phyloP scores from a whole-genome alignment of 2,797 vertebrate species.

The Pempheris klunzingeri region DNA sequence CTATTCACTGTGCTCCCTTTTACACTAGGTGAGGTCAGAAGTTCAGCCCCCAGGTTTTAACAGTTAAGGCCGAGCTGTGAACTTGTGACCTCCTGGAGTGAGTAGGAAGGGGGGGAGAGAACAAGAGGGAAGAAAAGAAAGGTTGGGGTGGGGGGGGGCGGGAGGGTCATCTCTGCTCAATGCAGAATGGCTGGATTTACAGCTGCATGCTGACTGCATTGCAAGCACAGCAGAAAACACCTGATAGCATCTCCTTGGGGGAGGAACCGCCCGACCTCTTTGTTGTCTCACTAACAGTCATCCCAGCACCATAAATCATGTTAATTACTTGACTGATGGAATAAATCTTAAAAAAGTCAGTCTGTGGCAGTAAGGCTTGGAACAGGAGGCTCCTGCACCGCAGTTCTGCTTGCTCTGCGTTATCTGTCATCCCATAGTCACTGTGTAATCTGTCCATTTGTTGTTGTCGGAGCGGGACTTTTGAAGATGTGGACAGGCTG shows the following conservation, averaged over 20 bases:
- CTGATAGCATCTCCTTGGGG: slow-evolving; percentile 89
- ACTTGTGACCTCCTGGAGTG: slow-evolving; percentile 85
- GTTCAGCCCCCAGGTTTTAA: slow-evolving; percentile 86
- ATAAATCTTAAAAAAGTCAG: slow-evolving; percentile 87
- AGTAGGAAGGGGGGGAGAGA: slow-evolving; percentile 61
- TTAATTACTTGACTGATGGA: slow-evolving; percentile 90
- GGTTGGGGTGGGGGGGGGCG: background rate
- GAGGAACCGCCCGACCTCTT: slow-evolving; percentile 83
- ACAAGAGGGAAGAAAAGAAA: slow-evolving; percentile 63
- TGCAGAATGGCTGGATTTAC: slow-evolving; percentile 88
- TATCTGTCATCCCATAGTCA: slow-evolving; percentile 85
- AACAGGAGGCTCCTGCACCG: slow-evolving; percentile 81
- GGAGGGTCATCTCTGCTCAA: slow-evolving; percentile 78
- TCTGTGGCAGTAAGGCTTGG: slow-evolving; percentile 69
- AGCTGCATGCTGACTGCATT: slow-evolving; percentile 87
- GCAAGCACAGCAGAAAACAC: slow-evolving; percentile 89
- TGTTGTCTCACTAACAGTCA: slow-evolving; percentile 89
- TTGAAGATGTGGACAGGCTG: slow-evolving; percentile 73
- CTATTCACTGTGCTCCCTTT: slow-evolving; percentile 74
- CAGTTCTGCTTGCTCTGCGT: slow-evolving; percentile 81
- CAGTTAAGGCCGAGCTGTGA: slow-evolving; percentile 85
- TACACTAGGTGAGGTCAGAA: slow-evolving; percentile 86
- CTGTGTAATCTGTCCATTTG: slow-evolving; percentile 87
- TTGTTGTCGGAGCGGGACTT: slow-evolving; percentile 75
- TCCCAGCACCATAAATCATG: slow-evolving; percentile 87